Conservation (phyloP, 2,888 invertebrate species). For the Pandemis corylana region DNA sequence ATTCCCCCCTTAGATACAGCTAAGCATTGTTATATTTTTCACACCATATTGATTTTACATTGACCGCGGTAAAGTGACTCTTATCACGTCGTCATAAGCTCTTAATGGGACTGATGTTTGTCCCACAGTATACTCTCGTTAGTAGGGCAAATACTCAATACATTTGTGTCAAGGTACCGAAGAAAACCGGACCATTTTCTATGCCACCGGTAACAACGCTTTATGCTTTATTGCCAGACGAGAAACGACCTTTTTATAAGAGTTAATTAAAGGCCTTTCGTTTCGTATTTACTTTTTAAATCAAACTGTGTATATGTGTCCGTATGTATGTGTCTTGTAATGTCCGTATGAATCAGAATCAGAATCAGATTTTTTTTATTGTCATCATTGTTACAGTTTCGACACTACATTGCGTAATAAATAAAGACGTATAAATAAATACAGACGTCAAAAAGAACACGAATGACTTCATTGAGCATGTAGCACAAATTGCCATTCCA, state of each 20-base stretch:
- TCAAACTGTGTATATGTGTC: too few relatives aligned
- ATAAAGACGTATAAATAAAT: too few relatives aligned
- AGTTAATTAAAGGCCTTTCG: background rate
- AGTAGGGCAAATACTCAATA: conserved; percentile 35
- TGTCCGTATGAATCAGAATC: too few relatives aligned
- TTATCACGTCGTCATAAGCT: conserved; percentile 13
- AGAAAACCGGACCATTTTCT: conserved; percentile 40
- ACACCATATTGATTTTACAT: background rate
- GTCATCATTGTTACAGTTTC: too few relatives aligned
- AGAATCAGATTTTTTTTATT: too few relatives aligned
- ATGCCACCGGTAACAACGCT: conserved; percentile 18
- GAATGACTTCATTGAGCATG: too few relatives aligned
- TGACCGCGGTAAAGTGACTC: conserved; percentile 11
- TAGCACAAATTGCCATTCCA: too few relatives aligned
- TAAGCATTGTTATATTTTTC: background rate
- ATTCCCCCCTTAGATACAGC: too few relatives aligned
- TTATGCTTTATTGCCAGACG: background rate
- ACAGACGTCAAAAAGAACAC: too few relatives aligned
- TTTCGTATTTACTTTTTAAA: too few relatives aligned
- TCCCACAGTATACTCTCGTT: conserved; percentile 3
- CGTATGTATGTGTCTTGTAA: too few relatives aligned
- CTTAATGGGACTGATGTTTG: background rate
- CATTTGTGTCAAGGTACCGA: conserved; percentile 39
- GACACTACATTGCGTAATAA: too few relatives aligned
- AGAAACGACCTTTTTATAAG: background rate